Percentiles rank a stretch among this genome's conserved stretches.
These are phyloP conservation scores for Orcinus orca DNA, from an alignment of 2,113 vertebrate genomes.

Conservation along the genomic window DNA sequence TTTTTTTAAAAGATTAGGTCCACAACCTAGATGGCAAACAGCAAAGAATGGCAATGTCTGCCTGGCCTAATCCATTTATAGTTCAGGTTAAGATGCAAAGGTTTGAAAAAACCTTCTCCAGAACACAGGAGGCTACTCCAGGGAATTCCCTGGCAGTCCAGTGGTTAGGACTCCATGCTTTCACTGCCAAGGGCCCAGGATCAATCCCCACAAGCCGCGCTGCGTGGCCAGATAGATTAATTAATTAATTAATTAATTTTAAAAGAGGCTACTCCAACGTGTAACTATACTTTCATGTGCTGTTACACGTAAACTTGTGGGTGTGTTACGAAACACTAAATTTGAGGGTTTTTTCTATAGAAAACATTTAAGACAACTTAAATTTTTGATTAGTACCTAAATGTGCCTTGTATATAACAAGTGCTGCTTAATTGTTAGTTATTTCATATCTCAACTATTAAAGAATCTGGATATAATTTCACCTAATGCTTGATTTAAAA, in stretches of 20 bases:
- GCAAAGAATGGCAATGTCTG: not conserved
- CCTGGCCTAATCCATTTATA: not conserved
- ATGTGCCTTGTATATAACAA: not conserved
- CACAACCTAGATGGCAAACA: not conserved
- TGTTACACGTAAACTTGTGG: not conserved
- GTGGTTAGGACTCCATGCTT: no score
- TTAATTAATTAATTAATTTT: no score
- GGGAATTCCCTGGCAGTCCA: no score
- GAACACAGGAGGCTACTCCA: not conserved
- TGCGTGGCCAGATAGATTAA: no score
- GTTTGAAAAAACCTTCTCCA: not conserved
- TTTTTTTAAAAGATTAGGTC: no score
- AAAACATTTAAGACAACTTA: conserved; percentile 4
- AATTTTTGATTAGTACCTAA: not conserved
- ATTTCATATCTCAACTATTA: not conserved
- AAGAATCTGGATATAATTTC: not conserved
- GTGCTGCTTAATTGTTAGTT: not conserved
- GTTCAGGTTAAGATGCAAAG: not conserved
- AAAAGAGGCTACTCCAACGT: not conserved
- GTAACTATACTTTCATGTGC: not conserved
- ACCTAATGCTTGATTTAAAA: not conserved
- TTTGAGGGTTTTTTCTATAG: not conserved
- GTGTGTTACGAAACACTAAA: not conserved
- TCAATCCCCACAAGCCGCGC: no score
- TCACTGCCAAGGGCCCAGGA: no score